phyloP scores from a whole-genome alignment of 2,113 vertebrate genomes.

The Macrotus californicus region DNA sequence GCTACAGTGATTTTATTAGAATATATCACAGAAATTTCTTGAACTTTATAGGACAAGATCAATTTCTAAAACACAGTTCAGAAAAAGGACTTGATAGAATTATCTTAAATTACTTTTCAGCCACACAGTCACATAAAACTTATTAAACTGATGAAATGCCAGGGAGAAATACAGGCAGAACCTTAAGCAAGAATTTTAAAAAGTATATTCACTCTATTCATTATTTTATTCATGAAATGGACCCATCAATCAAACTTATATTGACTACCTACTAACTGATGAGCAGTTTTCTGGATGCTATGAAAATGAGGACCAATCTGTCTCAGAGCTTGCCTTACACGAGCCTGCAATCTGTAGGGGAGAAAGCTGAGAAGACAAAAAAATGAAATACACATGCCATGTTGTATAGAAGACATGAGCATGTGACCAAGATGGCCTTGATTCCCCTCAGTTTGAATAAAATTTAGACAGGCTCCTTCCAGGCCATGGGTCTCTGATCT shows the following conservation, averaged over 20 bases:
- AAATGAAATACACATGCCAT: not conserved
- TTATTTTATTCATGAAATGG: not conserved
- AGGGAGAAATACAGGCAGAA: not conserved
- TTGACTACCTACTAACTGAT: not conserved
- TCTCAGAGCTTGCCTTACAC: not conserved
- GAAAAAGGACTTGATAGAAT: not conserved
- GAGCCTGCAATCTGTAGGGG: accelerated
- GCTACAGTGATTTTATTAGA: not conserved
- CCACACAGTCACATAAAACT: not conserved
- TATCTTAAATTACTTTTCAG: constrained; percentile 7
- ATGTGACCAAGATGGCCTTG: not conserved
- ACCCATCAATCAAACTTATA: not conserved
- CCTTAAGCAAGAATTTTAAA: not conserved
- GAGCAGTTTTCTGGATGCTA: not conserved
- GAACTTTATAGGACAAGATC: not conserved
- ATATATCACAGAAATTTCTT: not conserved
- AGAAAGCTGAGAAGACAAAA: not conserved
- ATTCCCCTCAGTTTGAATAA: not conserved
- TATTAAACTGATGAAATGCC: not conserved
- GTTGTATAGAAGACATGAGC: not conserved
- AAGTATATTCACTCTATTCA: not conserved
- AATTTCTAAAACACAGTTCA: not conserved
- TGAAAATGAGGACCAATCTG: not conserved
- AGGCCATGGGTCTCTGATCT: not conserved
- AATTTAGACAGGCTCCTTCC: not conserved